These are phyloP conservation scores for Saturnia pavonia DNA, from an alignment of 2,888 invertebrate species.

Conservation along the genomic window DNA sequence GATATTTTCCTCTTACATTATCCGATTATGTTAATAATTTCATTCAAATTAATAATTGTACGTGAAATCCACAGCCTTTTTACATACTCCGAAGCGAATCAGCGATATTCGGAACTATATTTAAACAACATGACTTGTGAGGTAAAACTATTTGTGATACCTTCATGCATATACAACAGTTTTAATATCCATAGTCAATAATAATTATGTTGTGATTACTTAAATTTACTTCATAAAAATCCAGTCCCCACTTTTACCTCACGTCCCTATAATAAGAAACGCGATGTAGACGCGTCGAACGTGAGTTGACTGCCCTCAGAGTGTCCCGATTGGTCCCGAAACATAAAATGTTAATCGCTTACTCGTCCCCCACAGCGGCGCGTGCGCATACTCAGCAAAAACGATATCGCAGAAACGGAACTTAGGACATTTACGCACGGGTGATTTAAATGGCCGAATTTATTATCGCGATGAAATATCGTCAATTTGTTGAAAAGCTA, in stretches of 20 bases:
- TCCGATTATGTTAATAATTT: too few relatives aligned
- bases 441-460: neutral
- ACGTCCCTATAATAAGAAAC: slow-evolving; percentile 10
- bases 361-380: slow-evolving; percentile 51
- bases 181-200: neutral
- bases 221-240: neutral
- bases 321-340: slow-evolving; percentile 35
- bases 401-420: slow-evolving; percentile 28
- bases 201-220: neutral
- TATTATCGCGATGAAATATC: neutral
- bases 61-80: too few relatives aligned
- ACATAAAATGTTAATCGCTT: slow-evolving; percentile 61
- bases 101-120: too few relatives aligned
- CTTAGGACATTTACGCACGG: neutral
- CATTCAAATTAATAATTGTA: too few relatives aligned
- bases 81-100: too few relatives aligned
- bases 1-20: too few relatives aligned
- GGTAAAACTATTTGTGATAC: too few relatives aligned
- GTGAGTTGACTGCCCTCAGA: slow-evolving; percentile 8
- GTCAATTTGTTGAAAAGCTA: neutral
- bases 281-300: neutral
- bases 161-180: too few relatives aligned
- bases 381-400: slow-evolving; percentile 45
- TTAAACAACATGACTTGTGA: neutral
- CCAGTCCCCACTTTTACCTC: neutral